phyloP scores from a whole-genome alignment of 2,888 invertebrate genomes.

The Drosophila buzzatii region DNA sequence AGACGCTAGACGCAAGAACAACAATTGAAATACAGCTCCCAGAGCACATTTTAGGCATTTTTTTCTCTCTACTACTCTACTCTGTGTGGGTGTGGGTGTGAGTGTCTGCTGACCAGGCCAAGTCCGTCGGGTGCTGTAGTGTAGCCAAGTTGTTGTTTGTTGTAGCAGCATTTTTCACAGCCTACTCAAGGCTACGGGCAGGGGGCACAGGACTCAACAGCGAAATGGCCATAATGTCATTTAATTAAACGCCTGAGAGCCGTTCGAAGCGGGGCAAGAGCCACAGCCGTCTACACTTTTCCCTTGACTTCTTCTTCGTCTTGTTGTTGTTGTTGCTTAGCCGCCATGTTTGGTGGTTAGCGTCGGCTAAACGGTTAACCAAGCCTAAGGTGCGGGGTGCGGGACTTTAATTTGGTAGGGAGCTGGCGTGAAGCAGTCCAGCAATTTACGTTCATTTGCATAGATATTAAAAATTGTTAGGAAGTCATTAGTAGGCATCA shows the following conservation, averaged over 20 bases:
- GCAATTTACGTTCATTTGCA: constrained; percentile 82
- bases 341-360: constrained; percentile 53
- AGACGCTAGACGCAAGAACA: constrained; percentile 31
- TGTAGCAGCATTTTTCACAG: constrained; percentile 66
- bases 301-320: constrained; percentile 9
- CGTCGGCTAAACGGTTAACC: constrained; percentile 78
- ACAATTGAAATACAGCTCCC: constrained; percentile 77
- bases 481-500: constrained; percentile 82
- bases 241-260: constrained; percentile 81
- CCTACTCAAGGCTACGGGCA: constrained; percentile 45
- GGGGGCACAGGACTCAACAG: constrained; percentile 39
- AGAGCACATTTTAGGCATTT: constrained; percentile 59
- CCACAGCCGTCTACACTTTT: background rate
- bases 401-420: constrained; percentile 42
- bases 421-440: constrained; percentile 57
- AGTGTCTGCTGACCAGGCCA: constrained; percentile 4
- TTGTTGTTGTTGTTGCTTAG: constrained; percentile 28
- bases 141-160: constrained; percentile 39
- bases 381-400: constrained; percentile 38
- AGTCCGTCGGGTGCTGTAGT: constrained; percentile 39
- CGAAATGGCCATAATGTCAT: constrained; percentile 78
- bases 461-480: constrained; percentile 83
- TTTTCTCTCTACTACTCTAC: background rate
- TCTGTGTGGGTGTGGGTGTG: background rate
- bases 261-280: constrained; percentile 52